phyloP scores from a whole-genome alignment of 92 coral and sea anemone genomes.

The Porites rus region DNA sequence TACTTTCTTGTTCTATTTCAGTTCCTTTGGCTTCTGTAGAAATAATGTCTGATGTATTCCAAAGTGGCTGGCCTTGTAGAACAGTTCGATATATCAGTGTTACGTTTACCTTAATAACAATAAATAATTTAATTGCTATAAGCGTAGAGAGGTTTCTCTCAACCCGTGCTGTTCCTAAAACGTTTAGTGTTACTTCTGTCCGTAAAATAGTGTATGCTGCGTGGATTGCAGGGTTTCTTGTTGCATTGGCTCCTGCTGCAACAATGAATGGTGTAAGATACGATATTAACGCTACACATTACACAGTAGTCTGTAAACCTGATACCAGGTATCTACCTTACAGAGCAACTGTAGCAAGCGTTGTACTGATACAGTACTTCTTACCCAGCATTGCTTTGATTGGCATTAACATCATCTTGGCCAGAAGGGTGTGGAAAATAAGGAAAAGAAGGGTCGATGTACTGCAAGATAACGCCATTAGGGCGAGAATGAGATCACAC shows the following conservation, averaged over 20 bases:
- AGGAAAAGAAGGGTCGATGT: background rate
- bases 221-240: background rate
- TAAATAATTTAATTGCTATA: conserved; percentile 7
- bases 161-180: too few relatives aligned
- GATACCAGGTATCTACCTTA: too few relatives aligned
- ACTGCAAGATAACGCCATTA: background rate
- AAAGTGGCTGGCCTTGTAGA: too few relatives aligned
- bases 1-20: background rate
- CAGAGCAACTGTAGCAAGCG: background rate
- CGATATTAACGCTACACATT: background rate
- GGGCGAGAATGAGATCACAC: background rate
- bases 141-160: background rate
- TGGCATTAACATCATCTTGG: background rate
- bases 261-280: background rate
- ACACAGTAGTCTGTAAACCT: too few relatives aligned
- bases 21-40: background rate
- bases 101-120: conserved; percentile 9
- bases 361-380: background rate
- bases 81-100: background rate
- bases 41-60: background rate
- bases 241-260: background rate
- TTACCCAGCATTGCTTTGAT: background rate
- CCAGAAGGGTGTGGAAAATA: background rate
- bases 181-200: too few relatives aligned
- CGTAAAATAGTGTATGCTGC: background rate